Base-by-base conservation (phyloP, 2,888 invertebrate genomes). In the Ectobius pallidus region DNA sequence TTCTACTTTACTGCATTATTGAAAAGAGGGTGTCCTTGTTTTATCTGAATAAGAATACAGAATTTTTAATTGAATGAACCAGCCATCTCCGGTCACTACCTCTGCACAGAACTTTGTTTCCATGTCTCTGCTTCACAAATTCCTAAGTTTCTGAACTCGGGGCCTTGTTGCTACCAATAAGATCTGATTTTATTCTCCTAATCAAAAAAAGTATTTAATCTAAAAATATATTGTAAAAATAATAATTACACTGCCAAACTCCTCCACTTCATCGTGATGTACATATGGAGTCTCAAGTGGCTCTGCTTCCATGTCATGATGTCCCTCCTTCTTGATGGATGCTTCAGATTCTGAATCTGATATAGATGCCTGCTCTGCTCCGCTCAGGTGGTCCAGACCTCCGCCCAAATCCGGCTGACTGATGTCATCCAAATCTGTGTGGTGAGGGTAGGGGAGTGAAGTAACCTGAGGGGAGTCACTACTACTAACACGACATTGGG, bases 341-440 rank as follows among this genome's bases (percentile, higher is more conserved):
- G 82, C 81, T 78, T 91, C 91, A 3, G 90, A 89, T 72, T 91
- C 91, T 14, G 88, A 86, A 76, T 90, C 90, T 9, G 87, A 85
- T 32, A 79, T 74, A 3, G 75, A 75, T 7, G 62, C 71, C 49
- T 76, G 73, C 55, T 77, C 77, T 7, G 81, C 81, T 69, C 82
- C 82, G 76, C 85, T 83, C 77, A 86, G 86, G 63, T 82, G 84
- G 78, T 86, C 87, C n/a, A 83, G 86, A 67, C 84, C 82, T 39
- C 83, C 81, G 73, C 87, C 87, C 81, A 89, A 88, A 77, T 91
- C 91, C 74, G 89, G 89, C 79, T 90, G 89, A 81, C 89, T 89
- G 79, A 91, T 89, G 78, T 90, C 91, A 82, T 91, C 91, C 80
- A 92, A 84, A 85, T 91, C 91, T 92, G 81, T 79, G 76, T 79